Evolutionary conservation across 1,140 invertebrate genomes (phyloP), one percentile per base, ranked within the genome.

Genomic region (Anthonomus grandis): DNA sequence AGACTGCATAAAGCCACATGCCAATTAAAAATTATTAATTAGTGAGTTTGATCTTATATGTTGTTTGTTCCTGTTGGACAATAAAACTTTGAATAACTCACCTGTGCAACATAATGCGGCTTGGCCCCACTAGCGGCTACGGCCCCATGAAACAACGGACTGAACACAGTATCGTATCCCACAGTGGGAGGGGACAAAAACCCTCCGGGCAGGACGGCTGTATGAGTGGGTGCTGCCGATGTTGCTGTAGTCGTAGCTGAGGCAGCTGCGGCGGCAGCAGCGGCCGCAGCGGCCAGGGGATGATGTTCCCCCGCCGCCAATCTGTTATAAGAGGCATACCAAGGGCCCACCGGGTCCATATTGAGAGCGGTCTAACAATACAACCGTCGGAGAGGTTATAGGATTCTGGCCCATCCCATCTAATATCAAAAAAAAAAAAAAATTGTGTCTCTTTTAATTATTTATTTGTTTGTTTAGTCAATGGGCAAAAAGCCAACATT

Each of bases 291-390:
- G 83, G 75, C 61, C 81, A 83, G 72, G 57, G 79, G 81, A 74
- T 85, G 84, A 70, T 83, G 81, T 62, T 86, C 82, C 51, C 79
- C 77, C 64, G 80, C 78, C 70, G 74, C 69, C 71, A 87, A 73
- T 63, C 85, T 82, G 76, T 87, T 87, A 79, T 87, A 87, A 44
- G 84, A 83, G 66, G 84, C 78, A 72, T 86, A 86, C 86, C 86
- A 88, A 78, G 86, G 84, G 77, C 84, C 85, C 75, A 85, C 84
- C 70, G 86, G 85, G 84, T 88, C 86, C 85, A 88, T 88, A 22
- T 52, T 4, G 10, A 19, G 12, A 41, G 8, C n/a, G 23, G 15
- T 10, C 38, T 42, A 38, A 13, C n/a, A 18, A 13, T 25, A 8
- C 13, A 24, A 9, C 12, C 17, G 36, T 3, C 36, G 34, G 21